These are phyloP conservation scores for Hedya salicella DNA, from an alignment of 2,888 invertebrate genomes.

Conservation along the genomic window DNA sequence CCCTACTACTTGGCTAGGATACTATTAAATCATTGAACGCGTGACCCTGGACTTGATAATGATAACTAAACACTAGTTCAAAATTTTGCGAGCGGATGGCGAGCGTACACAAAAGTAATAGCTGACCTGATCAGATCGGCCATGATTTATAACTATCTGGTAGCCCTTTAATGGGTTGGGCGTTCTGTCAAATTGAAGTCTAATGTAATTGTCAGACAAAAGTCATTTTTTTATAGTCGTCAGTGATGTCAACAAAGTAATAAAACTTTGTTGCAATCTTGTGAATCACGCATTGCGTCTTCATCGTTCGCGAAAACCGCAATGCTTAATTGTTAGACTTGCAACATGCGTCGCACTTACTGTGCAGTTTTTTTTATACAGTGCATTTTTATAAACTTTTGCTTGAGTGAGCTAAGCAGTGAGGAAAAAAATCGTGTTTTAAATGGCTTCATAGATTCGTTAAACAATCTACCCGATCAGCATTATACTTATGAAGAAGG, in stretches of 20 bases:
- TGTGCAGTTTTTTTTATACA: constrained; percentile 53
- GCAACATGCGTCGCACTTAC: constrained; percentile 61
- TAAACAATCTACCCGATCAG: constrained; percentile 78
- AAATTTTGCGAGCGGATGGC: no score
- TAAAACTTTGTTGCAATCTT: constrained; percentile 32
- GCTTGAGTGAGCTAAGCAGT: constrained; percentile 61
- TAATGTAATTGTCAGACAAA: background rate
- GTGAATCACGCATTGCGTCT: constrained; percentile 47
- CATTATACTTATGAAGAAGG: constrained; percentile 76
- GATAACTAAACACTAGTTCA: no score
- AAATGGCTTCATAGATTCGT: constrained; percentile 73
- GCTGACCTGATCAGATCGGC: no score
- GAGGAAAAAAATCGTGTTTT: constrained; percentile 63
- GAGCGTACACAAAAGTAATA: no score
- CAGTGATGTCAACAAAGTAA: constrained; percentile 35
- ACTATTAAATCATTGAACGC: no score
- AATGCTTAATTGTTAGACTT: constrained; percentile 59
- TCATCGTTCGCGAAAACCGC: constrained; percentile 50
- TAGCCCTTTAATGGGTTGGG: background rate
- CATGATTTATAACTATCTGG: background rate
- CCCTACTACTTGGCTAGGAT: no score
- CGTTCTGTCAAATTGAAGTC: no score
- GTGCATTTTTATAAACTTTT: constrained; percentile 54
- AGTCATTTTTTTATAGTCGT: background rate
- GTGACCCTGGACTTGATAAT: no score